A percentile compares a stretch with the other conserved stretches of the same genome.
Evolutionary conservation across 2,888 invertebrate genomes (phyloP).

Genomic region (Acanthosepion esculentum): DNA sequence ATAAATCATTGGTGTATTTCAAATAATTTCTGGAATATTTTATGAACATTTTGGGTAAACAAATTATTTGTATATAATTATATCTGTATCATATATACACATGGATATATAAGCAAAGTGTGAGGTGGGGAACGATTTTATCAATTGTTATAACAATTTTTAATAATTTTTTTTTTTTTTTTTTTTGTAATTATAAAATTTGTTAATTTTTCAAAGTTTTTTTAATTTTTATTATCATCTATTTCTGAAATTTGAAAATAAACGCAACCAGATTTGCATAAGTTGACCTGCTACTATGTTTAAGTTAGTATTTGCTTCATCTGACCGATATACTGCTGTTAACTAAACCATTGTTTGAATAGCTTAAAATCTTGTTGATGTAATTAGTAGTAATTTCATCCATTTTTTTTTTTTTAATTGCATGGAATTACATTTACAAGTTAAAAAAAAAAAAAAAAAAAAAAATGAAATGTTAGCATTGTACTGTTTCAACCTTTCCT

Average conservation of each 20-base stretch:
- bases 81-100: not conserved
- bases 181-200: not conserved
- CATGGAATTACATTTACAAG: no score
- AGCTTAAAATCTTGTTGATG: no score
- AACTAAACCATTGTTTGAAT: no score
- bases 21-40: not conserved
- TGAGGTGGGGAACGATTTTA: not conserved
- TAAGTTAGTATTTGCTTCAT: not conserved
- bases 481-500: no score
- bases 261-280: not conserved
- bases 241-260: not conserved
- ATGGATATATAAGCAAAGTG: not conserved
- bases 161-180: not conserved
- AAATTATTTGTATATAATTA: not conserved
- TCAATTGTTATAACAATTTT: not conserved
- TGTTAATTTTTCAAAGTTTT: not conserved
- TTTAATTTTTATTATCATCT: not conserved
- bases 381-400: no score
- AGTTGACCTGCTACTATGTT: not conserved
- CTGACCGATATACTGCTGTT: no score
- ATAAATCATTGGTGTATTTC: not conserved
- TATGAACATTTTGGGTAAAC: not conserved
- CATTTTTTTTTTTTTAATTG: no score
- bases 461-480: no score
- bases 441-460: no score